phyloP scores from a whole-genome alignment of 2,797 vertebrate species.

The Oryzias sinensis region DNA sequence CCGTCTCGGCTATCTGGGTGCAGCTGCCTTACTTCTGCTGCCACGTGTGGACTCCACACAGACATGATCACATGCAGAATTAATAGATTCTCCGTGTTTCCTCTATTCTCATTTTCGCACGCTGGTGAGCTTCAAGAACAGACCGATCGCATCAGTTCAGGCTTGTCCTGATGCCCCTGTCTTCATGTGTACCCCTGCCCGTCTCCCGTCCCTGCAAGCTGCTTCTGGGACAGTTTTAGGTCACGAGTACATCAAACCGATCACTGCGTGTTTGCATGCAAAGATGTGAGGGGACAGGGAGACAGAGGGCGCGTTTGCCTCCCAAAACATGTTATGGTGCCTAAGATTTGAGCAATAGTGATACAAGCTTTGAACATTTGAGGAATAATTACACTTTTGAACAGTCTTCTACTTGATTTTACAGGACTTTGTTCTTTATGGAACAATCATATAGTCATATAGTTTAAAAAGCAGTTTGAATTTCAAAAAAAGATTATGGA shows the following conservation, averaged over 20 bases:
- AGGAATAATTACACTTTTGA: not conserved
- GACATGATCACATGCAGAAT: conserved; percentile 58
- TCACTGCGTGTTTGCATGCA: conserved; percentile 12
- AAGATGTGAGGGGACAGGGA: not conserved
- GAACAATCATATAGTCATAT: too few relatives aligned
- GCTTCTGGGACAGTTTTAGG: conserved; percentile 60
- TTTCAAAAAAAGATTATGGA: too few relatives aligned
- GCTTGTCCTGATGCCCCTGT: conserved; percentile 20
- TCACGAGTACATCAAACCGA: conserved; percentile 46
- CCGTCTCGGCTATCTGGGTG: conserved; percentile 34
- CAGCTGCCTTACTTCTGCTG: conserved; percentile 57
- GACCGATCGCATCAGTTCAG: conserved; percentile 14
- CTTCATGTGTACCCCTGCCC: conserved; percentile 44
- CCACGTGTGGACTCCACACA: conserved; percentile 49
- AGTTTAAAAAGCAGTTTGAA: too few relatives aligned
- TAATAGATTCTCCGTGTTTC: conserved; percentile 48
- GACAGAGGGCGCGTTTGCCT: conserved; percentile 7
- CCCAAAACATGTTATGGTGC: not conserved
- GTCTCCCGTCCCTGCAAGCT: conserved; percentile 47
- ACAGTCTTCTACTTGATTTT: too few relatives aligned
- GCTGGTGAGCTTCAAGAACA: conserved; percentile 13
- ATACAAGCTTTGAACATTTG: not conserved
- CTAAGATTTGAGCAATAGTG: not conserved
- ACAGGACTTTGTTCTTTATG: too few relatives aligned
- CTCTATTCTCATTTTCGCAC: conserved; percentile 29